phyloP scores from a whole-genome alignment of 2,888 invertebrate genomes.

The Hipparchia sbordonii region DNA sequence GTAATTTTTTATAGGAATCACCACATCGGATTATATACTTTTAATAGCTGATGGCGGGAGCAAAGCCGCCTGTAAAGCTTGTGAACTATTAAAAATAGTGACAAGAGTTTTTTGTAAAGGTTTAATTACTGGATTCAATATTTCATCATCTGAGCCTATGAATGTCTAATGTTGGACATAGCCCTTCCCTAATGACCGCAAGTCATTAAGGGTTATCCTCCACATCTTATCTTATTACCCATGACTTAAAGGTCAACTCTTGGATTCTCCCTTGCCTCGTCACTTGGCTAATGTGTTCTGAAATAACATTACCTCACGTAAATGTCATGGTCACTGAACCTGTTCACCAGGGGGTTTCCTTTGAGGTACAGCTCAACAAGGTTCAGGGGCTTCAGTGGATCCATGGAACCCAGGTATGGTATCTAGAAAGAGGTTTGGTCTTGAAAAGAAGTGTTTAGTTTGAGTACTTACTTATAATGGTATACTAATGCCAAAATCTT shows the following conservation, averaged over 20 bases:
- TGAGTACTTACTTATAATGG: too few species aligned
- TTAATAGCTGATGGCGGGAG: too few species aligned
- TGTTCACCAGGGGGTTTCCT: conserved; percentile 91
- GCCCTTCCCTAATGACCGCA: too few species aligned
- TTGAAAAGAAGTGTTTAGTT: neutral
- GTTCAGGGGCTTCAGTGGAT: conserved; percentile 86
- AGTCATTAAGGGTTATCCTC: neutral
- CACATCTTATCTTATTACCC: neutral
- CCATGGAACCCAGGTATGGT: conserved; percentile 84
- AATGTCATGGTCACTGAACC: conserved; percentile 88
- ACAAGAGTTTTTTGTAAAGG: too few species aligned
- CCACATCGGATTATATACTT: too few species aligned
- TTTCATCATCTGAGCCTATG: too few species aligned
- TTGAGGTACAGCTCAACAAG: conserved; percentile 90
- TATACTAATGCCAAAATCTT: too few species aligned
- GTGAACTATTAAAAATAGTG: too few species aligned
- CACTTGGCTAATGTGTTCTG: neutral
- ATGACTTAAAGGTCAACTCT: neutral
- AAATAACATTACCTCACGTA: conserved; percentile 90
- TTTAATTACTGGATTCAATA: too few species aligned
- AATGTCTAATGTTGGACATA: too few species aligned
- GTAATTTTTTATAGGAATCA: too few species aligned
- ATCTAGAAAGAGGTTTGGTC: conserved; percentile 77
- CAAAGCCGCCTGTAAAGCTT: too few species aligned
- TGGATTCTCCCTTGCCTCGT: neutral